Evolutionary conservation across 1,140 invertebrate genomes (phyloP).

Genomic region (Proales similis): DNA sequence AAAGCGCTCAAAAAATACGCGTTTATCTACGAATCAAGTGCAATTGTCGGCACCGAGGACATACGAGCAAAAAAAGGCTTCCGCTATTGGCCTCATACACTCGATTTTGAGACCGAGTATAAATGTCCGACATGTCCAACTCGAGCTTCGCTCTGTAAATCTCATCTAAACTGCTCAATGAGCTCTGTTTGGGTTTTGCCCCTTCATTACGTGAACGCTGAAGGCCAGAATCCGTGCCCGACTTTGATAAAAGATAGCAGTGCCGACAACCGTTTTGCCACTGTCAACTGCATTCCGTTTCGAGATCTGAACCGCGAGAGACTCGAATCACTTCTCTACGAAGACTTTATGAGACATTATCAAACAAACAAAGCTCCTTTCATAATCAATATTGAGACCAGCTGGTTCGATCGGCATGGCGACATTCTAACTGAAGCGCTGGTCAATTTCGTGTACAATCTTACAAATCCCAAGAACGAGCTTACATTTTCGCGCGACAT

Average conservation of each 20-base stretch:
- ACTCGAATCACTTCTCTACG: not conserved
- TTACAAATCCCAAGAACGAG: not conserved
- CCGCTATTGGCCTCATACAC: conserved; percentile 26
- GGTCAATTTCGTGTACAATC: conserved; percentile 11
- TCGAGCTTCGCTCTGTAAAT: conserved; percentile 2
- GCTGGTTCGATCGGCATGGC: conserved; percentile 16
- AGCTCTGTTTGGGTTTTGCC: conserved; percentile 15
- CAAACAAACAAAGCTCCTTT: conserved; percentile 27
- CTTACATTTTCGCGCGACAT: not conserved
- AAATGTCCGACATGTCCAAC: conserved; percentile 26
- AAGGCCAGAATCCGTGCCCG: conserved; percentile 22
- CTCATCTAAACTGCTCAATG: conserved; percentile 22
- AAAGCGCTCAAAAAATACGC: conserved; percentile 16
- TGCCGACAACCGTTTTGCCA: conserved; percentile 4
- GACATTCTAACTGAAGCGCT: conserved; percentile 5
- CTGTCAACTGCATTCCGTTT: not conserved
- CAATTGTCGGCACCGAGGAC: conserved; percentile 6
- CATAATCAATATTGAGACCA: conserved; percentile 10
- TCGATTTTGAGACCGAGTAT: conserved; percentile 21
- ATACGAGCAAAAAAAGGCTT: conserved; percentile 9
- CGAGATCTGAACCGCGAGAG: not conserved
- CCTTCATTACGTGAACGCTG: conserved; percentile 22
- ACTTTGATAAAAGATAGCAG: conserved; percentile 9
- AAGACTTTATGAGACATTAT: conserved; percentile 11
- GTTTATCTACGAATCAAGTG: conserved; percentile 30